Percentiles rank a stretch among this genome's conserved stretches.
These are phyloP conservation scores for Odontocerum albicorne DNA, from an alignment of 2,888 invertebrate genomes.

Conservation along the genomic window DNA sequence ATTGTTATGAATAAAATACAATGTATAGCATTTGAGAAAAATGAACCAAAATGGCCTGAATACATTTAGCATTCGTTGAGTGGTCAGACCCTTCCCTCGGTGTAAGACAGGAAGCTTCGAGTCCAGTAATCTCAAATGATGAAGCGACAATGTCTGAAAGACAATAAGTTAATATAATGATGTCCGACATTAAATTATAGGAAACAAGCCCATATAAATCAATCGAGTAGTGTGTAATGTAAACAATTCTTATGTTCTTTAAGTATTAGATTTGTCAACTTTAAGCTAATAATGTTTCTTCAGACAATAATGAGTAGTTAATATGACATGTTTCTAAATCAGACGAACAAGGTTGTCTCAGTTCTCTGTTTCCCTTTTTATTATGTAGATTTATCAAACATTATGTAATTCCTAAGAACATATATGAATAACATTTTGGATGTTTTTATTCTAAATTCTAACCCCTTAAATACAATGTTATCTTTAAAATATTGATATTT, in stretches of 20 bases:
- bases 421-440: constrained; percentile 16
- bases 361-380: background rate
- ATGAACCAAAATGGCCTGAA: too few species aligned
- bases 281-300: constrained; percentile 27
- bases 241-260: constrained; percentile 4
- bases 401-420: constrained; percentile 9
- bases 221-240: constrained; percentile 3
- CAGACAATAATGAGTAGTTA: constrained; percentile 32
- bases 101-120: too few species aligned
- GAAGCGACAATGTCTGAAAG: constrained; percentile 28
- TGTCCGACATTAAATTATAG: constrained; percentile 29
- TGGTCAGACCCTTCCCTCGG: too few species aligned
- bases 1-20: too few species aligned
- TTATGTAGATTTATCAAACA: constrained; percentile 1
- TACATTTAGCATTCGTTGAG: too few species aligned
- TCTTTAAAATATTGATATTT: too few species aligned
- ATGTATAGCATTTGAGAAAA: too few species aligned
- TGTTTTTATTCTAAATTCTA: constrained; percentile 18
- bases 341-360: constrained; percentile 4
- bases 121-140: too few species aligned
- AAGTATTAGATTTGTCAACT: constrained; percentile 15
- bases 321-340: background rate
- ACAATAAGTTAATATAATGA: constrained; percentile 33
- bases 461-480: too few species aligned
- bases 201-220: background rate